phyloP scores from a whole-genome alignment of 2,113 vertebrate species.

The Sisor rabdophorus region DNA sequence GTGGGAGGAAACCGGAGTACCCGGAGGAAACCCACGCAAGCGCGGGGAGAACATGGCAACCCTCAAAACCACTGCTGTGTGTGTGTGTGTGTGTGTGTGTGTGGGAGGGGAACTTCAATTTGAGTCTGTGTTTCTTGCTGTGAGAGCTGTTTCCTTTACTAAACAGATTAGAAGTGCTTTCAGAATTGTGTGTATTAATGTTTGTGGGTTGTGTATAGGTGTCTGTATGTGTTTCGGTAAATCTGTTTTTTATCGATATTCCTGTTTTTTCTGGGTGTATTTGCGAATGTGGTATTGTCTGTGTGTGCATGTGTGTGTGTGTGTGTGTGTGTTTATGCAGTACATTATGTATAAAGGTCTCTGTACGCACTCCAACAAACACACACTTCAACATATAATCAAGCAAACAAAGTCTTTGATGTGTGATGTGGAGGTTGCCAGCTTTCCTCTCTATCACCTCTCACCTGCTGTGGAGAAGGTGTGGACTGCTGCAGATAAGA shows the following conservation, averaged over 20 bases:
- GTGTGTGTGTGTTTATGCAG: too few relatives aligned
- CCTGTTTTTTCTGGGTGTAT: too few relatives aligned
- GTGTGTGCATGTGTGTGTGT: too few relatives aligned
- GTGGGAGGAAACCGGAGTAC: too few relatives aligned
- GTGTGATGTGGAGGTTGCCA: background rate
- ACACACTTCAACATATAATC: too few relatives aligned
- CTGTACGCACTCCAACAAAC: too few relatives aligned
- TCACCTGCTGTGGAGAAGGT: conserved; percentile 23
- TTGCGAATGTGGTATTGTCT: too few relatives aligned
- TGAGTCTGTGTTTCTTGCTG: conserved; percentile 27
- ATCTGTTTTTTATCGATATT: too few relatives aligned
- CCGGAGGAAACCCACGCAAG: too few relatives aligned
- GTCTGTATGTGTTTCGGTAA: too few relatives aligned
- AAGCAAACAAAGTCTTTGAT: background rate
- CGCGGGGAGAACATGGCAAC: too few relatives aligned
- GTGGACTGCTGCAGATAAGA: conserved; percentile 40
- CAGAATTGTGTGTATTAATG: conserved; percentile 9
- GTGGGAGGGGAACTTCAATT: conserved; percentile 39
- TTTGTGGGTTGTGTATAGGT: background rate
- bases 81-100: conserved; percentile 19
- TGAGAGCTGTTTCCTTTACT: conserved; percentile 46
- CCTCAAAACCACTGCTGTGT: conserved; percentile 20
- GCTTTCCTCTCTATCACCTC: conserved; percentile 31
- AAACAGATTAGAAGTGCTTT: conserved; percentile 37
- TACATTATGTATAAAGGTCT: too few relatives aligned